Evolutionary conservation across 2,113 vertebrate genomes (phyloP).

Genomic region (Petaurus breviceps): DNA sequence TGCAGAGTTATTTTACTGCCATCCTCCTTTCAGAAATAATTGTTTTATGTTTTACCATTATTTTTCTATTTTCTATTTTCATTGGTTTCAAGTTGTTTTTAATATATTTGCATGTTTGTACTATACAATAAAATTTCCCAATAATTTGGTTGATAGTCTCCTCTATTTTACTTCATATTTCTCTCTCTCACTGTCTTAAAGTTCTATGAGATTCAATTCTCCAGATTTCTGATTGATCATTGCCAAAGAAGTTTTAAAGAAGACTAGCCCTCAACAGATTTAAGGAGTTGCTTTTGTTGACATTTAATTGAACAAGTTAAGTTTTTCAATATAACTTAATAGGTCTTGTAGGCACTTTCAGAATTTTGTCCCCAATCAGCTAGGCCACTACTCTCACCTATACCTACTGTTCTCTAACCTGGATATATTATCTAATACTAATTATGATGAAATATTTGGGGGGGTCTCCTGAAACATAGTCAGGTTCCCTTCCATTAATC

Average conservation of each 20-base stretch:
- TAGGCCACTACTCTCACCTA: background rate
- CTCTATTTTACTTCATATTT: background rate
- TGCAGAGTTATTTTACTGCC: background rate
- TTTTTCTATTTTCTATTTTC: background rate
- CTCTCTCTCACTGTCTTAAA: background rate
- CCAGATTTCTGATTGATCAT: too few relatives aligned
- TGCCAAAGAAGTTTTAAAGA: too few relatives aligned
- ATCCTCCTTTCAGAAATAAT: background rate
- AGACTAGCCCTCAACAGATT: background rate
- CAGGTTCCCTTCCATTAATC: background rate
- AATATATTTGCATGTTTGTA: background rate
- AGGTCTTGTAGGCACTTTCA: background rate
- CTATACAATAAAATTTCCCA: background rate
- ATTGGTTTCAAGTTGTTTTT: background rate
- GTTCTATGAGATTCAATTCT: too few relatives aligned
- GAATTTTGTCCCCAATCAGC: background rate
- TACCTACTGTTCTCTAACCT: background rate
- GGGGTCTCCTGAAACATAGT: background rate
- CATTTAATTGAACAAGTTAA: background rate
- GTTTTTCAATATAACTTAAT: background rate
- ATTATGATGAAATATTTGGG: background rate
- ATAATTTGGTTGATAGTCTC: background rate
- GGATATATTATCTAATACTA: background rate
- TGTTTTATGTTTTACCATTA: background rate
- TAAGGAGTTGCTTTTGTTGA: background rate